Evolutionary conservation across 2,113 vertebrate genomes (phyloP).

Genomic region (Macrotus californicus): DNA sequence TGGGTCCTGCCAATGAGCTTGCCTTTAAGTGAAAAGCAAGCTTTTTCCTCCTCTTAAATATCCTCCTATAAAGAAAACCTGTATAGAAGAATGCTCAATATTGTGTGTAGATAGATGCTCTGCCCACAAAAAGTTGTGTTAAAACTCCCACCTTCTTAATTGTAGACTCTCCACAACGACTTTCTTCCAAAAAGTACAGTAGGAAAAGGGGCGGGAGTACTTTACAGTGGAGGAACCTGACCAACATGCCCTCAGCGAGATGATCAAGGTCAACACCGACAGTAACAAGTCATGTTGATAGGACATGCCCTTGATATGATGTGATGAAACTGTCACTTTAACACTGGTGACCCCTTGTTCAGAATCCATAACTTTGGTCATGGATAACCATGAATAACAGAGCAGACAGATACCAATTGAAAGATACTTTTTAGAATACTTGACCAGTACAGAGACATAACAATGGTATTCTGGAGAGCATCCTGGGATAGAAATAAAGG

Average conservation of each 20-base stretch:
- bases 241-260: too few relatives aligned
- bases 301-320: rapidly evolving
- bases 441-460: too few relatives aligned
- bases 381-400: neutral
- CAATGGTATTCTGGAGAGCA: rapidly evolving
- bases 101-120: rapidly evolving
- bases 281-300: rapidly evolving
- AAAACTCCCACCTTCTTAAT: rapidly evolving
- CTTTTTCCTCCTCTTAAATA: neutral
- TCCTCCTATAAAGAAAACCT: neutral
- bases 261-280: too few relatives aligned
- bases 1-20: neutral
- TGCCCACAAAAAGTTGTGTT: neutral
- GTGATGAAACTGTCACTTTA: too few relatives aligned
- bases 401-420: neutral
- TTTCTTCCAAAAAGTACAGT: neutral
- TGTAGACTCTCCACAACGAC: rapidly evolving
- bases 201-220: too few relatives aligned
- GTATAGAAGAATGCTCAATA: neutral
- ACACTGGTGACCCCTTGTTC: neutral
- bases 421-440: neutral
- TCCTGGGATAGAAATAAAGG: rapidly evolving
- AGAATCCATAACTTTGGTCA: neutral
- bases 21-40: neutral
- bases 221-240: neutral